Percentiles rank a stretch among this genome's conserved stretches.
These are phyloP conservation scores for Momotus momota DNA, from an alignment of 2,797 vertebrate genomes.

Conservation along the genomic window DNA sequence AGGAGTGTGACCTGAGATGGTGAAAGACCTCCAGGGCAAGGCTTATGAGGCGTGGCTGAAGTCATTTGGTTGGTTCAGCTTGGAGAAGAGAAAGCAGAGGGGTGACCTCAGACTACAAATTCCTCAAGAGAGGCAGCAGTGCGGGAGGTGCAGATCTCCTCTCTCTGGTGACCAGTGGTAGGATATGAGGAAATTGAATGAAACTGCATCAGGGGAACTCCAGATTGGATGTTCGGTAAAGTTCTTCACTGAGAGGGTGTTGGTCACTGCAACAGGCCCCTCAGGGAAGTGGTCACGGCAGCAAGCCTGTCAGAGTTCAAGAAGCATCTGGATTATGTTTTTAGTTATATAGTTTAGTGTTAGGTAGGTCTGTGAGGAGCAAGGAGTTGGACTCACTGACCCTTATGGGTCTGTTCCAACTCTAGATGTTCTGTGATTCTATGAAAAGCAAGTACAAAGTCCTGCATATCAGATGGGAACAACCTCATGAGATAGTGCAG, in stretches of 20 bases:
- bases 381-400: background rate
- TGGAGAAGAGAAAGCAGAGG: background rate
- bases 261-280: rapidly evolving
- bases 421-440: background rate
- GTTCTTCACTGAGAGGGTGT: background rate
- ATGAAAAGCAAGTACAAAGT: background rate
- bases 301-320: background rate
- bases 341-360: background rate
- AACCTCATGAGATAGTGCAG: background rate
- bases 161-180: background rate
- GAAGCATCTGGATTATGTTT: rapidly evolving
- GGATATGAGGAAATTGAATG: background rate
- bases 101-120: background rate
- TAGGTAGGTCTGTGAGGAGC: background rate
- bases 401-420: background rate
- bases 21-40: too few species aligned
- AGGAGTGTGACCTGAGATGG: background rate
- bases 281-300: background rate
- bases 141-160: background rate
- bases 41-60: too few species aligned
- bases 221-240: background rate
- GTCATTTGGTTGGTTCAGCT: too few species aligned
- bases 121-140: background rate
- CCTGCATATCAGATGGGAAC: background rate
- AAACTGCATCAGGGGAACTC: background rate